phyloP scores from a whole-genome alignment of 2,888 invertebrate genomes.

The Lasiommata megera region DNA sequence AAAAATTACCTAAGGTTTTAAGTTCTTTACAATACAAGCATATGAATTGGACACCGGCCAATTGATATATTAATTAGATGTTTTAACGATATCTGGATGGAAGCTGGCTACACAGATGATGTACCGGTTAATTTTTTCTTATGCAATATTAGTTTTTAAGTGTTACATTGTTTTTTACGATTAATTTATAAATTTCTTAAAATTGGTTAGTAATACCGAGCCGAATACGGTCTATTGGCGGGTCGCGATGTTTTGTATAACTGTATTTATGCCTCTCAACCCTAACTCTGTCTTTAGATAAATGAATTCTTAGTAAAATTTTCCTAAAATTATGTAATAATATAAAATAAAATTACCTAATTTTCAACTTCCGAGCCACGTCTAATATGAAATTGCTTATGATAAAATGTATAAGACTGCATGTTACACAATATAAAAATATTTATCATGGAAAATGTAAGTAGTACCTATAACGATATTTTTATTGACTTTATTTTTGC shows the following conservation, averaged over 20 bases:
- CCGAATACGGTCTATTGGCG: slow-evolving; percentile 42
- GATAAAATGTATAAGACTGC: slow-evolving; percentile 33
- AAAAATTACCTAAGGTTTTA: slow-evolving; percentile 8
- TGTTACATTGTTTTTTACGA: slow-evolving; percentile 79
- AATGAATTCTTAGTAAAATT: slow-evolving; percentile 27
- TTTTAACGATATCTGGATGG: slow-evolving; percentile 17
- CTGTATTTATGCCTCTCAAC: background rate
- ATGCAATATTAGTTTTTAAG: slow-evolving; percentile 80
- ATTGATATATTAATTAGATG: slow-evolving; percentile 19
- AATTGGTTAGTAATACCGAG: slow-evolving; percentile 59
- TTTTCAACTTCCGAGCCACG: slow-evolving; percentile 37
- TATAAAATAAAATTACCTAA: slow-evolving; percentile 14
- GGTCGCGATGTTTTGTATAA: slow-evolving; percentile 24
- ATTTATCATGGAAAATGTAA: slow-evolving; percentile 32
- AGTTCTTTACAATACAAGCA: slow-evolving; percentile 37
- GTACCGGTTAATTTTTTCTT: slow-evolving; percentile 70
- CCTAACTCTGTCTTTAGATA: slow-evolving; percentile 15
- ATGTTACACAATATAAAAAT: slow-evolving; percentile 32
- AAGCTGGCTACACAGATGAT: slow-evolving; percentile 29
- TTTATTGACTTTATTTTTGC: slow-evolving; percentile 24
- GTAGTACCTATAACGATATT: slow-evolving; percentile 11
- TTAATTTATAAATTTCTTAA: slow-evolving; percentile 67
- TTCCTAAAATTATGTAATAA: slow-evolving; percentile 5
- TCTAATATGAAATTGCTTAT: slow-evolving; percentile 28
- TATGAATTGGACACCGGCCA: slow-evolving; percentile 19